Evolutionary conservation across 2,797 vertebrate species (phyloP).

Genomic region (Tapirus indicus): DNA sequence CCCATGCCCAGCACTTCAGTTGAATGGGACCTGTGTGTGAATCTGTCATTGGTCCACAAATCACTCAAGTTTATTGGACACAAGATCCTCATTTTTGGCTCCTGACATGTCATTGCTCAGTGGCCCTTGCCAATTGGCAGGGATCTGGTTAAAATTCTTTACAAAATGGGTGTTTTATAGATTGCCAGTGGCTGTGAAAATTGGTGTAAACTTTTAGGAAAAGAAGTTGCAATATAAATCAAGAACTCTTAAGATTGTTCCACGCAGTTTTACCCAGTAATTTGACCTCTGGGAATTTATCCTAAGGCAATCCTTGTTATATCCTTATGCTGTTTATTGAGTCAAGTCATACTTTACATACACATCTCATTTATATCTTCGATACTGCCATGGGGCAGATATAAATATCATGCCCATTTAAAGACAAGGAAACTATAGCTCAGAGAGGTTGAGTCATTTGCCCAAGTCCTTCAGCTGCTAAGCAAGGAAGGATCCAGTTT

Average conservation of each 20-base stretch:
- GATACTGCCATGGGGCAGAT: background rate
- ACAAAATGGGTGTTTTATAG: background rate
- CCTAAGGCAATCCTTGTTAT: background rate
- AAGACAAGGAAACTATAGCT: background rate
- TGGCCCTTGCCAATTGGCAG: background rate
- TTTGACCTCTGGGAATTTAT: background rate
- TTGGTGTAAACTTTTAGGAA: background rate
- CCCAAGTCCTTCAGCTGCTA: background rate
- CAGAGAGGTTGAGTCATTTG: background rate
- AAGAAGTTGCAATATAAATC: background rate
- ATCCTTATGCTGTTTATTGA: background rate
- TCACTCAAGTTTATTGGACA: background rate
- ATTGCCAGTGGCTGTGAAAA: background rate
- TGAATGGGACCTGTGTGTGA: background rate
- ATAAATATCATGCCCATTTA: background rate
- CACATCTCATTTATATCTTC: background rate
- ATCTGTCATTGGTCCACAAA: accelerated
- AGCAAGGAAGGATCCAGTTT: slow-evolving; percentile 7
- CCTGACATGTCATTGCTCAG: background rate
- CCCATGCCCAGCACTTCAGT: background rate
- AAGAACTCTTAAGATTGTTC: background rate
- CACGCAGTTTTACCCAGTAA: background rate
- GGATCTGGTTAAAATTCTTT: slow-evolving; percentile 22
- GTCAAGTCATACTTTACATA: background rate
- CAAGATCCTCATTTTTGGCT: accelerated